A percentile compares a stretch with the other conserved stretches of the same genome.
Evolutionary conservation across 2,113 vertebrate species (phyloP).

Genomic region (Chloropsis cyanopogon): DNA sequence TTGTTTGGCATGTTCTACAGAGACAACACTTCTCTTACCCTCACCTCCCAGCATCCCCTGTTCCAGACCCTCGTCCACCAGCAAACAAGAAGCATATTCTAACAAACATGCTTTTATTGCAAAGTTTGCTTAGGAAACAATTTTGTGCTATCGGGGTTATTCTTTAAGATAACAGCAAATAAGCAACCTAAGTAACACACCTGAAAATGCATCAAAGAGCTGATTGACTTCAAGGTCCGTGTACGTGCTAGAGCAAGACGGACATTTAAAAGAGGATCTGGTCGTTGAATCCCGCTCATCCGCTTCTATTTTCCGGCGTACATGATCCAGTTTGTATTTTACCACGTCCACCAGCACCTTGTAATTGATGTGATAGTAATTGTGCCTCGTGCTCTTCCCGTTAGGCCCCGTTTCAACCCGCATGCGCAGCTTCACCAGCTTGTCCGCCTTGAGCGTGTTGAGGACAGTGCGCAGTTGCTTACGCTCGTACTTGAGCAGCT

Average conservation of each 20-base stretch:
- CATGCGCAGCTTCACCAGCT: constrained; percentile 54
- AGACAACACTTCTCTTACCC: background rate
- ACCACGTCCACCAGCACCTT: constrained; percentile 69
- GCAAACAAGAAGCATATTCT: background rate
- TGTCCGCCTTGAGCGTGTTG: constrained; percentile 53
- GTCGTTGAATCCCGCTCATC: constrained; percentile 59
- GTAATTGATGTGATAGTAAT: constrained; percentile 72
- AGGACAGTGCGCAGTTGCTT: constrained; percentile 46
- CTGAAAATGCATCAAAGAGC: constrained; percentile 66
- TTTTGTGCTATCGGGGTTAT: background rate
- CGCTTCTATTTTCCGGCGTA: constrained; percentile 62
- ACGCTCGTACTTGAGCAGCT: constrained; percentile 56
- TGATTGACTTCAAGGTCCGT: constrained; percentile 68
- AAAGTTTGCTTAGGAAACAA: accelerated
- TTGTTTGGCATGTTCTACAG: background rate
- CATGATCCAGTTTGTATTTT: constrained; percentile 64
- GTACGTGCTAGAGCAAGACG: constrained; percentile 57
- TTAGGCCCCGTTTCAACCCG: constrained; percentile 16
- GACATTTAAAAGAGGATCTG: constrained; percentile 68
- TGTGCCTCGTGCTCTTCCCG: constrained; percentile 54
- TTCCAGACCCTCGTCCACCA: background rate
- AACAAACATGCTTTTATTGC: background rate
- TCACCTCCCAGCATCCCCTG: background rate
- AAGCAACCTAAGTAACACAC: background rate
- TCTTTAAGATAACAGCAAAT: background rate